Evolutionary conservation across 2,797 vertebrate genomes (phyloP), one percentile per base, ranked within the genome.

Genomic region (Graptemys geographica): DNA sequence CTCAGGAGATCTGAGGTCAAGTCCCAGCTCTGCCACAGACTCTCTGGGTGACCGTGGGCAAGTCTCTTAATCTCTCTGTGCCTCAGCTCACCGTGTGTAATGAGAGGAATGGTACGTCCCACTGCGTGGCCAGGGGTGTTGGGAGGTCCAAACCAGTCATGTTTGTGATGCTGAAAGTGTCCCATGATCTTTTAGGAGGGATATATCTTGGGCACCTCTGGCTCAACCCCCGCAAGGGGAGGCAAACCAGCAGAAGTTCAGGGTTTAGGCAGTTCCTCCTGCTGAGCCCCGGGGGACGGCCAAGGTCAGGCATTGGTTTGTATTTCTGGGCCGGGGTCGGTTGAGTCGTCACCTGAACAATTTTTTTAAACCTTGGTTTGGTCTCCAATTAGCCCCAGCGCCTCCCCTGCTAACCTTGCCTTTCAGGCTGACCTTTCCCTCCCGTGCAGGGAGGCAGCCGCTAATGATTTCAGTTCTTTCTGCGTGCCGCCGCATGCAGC

Each of bases 381-480:
- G 62, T 37, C n/a, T 72, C n/a, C 65, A 19, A 23, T 23, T 23
- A 41, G n/a, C n/a, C n/a, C n/a, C 65, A 72, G 65, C 3, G n/a
- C 65, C 10, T 37, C n/a, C 62, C 49, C 23, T 53, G 49, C 25
- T 53, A 19, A n/a, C 52, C 79, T 33, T 19, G 56, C 55, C 56
- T 57, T 44, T 41, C 80, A 44, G 37, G 23, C 80, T 11, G 37
- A 47, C 80, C 80, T 47, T 44, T 59, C 81, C 41, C 28, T 16
- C 37, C 2, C 57, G 1, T 13, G 9, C 8, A 19, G 0, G 7
- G 0, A 21, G 84, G 41, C 0, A 3, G n/a, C 51, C 6, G 4
- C 5, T 41, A 2, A 2, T 11, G 33, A 16, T 37, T 55, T 33
- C 86, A 15, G 33, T 86, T 5, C 3, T 11, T 69, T 4, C 79